Percentiles rank a stretch among this genome's conserved stretches.
These are phyloP conservation scores for Diabrotica undecimpunctata DNA, from an alignment of 1,140 invertebrate species.

Conservation along the genomic window DNA sequence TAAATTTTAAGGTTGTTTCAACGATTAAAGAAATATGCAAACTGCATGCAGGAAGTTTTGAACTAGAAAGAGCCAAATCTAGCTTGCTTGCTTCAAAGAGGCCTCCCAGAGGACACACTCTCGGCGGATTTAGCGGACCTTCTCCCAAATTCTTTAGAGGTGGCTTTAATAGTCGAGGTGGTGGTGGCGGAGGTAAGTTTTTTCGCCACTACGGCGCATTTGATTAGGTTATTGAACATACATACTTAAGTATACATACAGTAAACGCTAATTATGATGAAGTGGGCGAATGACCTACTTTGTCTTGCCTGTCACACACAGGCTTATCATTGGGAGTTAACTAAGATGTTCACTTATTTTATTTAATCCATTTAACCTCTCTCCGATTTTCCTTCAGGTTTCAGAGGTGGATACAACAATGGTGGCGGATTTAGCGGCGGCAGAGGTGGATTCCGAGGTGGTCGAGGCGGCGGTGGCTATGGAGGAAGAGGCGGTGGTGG, in stretches of 20 bases:
- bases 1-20: constrained; percentile 53
- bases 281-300: too few species aligned
- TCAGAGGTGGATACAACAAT: constrained; percentile 9
- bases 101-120: constrained; percentile 47
- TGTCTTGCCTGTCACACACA: too few species aligned
- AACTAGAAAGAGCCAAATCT: constrained; percentile 55
- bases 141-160: constrained; percentile 45
- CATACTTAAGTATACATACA: too few species aligned
- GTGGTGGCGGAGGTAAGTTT: constrained; percentile 16
- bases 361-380: too few species aligned
- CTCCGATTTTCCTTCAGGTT: neutral
- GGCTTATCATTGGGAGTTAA: too few species aligned
- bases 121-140: constrained; percentile 37
- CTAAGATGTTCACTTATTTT: too few species aligned
- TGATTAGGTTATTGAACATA: too few species aligned
- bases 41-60: constrained; percentile 67
- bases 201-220: too few species aligned
- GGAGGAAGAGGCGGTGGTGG: constrained; percentile 23
- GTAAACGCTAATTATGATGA: too few species aligned
- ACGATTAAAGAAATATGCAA: constrained; percentile 67
- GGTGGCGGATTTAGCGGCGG: constrained; percentile 22
- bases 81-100: constrained; percentile 39
- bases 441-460: constrained; percentile 13
- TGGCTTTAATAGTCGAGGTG: constrained; percentile 30
- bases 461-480: constrained; percentile 23